Conservation (phyloP, 2,888 invertebrate genomes). For the Rhodophaea formosa region DNA sequence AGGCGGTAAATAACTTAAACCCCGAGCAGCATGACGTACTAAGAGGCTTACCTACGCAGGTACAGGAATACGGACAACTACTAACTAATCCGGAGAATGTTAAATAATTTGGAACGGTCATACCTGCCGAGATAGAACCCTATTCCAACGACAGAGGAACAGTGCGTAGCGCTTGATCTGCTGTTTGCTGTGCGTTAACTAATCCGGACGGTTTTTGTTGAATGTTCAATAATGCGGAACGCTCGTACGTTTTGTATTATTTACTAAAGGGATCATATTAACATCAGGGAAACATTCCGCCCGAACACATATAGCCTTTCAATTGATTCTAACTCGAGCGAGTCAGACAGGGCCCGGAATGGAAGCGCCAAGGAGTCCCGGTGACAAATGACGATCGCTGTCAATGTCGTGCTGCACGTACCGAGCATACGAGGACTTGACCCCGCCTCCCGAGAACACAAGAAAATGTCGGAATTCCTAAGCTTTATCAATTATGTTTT, state of each 20-base stretch:
- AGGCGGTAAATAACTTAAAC: conserved; percentile 28
- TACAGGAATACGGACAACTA: conserved; percentile 4
- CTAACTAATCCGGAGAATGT: conserved; percentile 7
- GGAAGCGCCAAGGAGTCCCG: not conserved
- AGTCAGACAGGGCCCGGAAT: not conserved
- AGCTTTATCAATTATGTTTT: no score
- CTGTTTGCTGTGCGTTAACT: not conserved
- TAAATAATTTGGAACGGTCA: not conserved
- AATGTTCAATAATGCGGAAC: not conserved
- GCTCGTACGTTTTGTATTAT: not conserved
- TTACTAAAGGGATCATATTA: not conserved
- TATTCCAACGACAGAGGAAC: not conserved
- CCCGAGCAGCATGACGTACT: conserved; percentile 21
- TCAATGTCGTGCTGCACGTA: not conserved
- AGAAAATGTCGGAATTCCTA: no score
- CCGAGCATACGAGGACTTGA: not conserved
- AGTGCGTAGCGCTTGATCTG: not conserved
- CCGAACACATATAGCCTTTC: not conserved
- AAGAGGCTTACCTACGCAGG: conserved; percentile 22
- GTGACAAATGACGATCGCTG: not conserved
- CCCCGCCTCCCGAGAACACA: no score
- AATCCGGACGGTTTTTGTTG: not conserved
- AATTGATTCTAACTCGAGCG: not conserved
- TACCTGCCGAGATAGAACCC: not conserved
- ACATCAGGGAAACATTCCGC: not conserved